Conservation (phyloP, 1,140 invertebrate species). For the Caenorhabditis inopinata region DNA sequence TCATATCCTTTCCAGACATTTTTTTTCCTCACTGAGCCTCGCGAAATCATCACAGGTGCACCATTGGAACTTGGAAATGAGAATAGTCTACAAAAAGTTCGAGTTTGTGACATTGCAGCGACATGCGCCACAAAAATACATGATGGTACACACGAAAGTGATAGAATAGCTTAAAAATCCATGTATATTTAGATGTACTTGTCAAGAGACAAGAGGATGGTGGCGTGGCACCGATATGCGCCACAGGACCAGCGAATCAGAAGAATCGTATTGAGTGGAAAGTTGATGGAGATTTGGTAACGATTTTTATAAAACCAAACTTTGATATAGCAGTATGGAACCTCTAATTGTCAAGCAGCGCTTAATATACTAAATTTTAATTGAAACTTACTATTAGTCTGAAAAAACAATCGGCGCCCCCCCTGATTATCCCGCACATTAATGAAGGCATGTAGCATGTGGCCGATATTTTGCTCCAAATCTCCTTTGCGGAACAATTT, state of each 20-base stretch:
- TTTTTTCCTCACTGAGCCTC: background rate
- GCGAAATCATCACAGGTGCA: background rate
- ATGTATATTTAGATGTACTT: background rate
- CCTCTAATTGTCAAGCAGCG: no score
- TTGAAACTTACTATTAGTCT: no score
- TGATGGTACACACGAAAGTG: background rate
- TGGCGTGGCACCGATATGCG: background rate
- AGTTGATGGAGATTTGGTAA: background rate
- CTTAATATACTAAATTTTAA: no score
- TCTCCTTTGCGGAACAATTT: no score
- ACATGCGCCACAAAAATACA: slow-evolving; percentile 12
- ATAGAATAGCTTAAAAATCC: background rate
- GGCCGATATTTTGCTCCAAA: no score
- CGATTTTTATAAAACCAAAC: no score
- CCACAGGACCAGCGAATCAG: background rate
- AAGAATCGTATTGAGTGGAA: slow-evolving; percentile 9
- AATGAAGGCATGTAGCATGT: no score
- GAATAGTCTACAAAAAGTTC: background rate
- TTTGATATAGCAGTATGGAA: no score
- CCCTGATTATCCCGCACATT: no score
- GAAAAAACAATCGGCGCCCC: no score
- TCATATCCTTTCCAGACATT: background rate
- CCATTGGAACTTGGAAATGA: slow-evolving; percentile 3
- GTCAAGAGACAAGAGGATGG: slow-evolving; percentile 15
- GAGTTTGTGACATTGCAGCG: background rate